Base-by-base conservation (phyloP, 2,113 vertebrate species). In the Carollia perspicillata region DNA sequence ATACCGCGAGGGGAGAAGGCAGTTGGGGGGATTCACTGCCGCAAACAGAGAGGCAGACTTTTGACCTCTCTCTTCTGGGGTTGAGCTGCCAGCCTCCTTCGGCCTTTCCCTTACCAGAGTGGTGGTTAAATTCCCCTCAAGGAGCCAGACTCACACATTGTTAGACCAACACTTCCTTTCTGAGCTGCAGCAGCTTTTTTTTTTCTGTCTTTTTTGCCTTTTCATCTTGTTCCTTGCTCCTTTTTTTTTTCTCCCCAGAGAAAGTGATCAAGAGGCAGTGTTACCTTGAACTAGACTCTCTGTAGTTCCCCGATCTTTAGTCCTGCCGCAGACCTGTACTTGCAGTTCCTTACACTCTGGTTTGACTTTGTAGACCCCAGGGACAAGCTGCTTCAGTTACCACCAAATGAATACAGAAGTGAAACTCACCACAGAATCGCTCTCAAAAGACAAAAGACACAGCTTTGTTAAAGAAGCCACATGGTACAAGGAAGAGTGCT, bases 211-310 rank as follows among this genome's bases (percentile, higher is more conserved):
- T 37, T 80, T 58, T 40, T 40, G 53, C 23, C 53, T 58, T 55
- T 79, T 79, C 22, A n/a, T 95, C 65, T 92, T 44, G 1, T 71
- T 92, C 40, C 18, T n/a, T 85, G 83, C 85, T 17, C 8, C 16
- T 81, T 89, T 85, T 77, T 49, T 49, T 72, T 58, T 63, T 60
- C 28, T 96, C 77, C 63, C 72, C 18, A 1, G 83, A 96, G 91
- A 93, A 96, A 90, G 84, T 89, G 90, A 97, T 95, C 95, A 97
- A 96, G 96, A 93, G 95, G 51, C 55, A 89, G 77, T 58, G 93
- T 89, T 93, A 17, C 87, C 93, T 97, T 97, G 95, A 97, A 97
- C 92, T 92, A 9, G 4, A 90, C 60, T 97, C 88, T 92, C 84
- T 96, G 87, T 86, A 96, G 92, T 95, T 81, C 44, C 83, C 84